Evolutionary conservation across 2,113 vertebrate genomes (phyloP).

Genomic region (Callithrix jacchus): DNA sequence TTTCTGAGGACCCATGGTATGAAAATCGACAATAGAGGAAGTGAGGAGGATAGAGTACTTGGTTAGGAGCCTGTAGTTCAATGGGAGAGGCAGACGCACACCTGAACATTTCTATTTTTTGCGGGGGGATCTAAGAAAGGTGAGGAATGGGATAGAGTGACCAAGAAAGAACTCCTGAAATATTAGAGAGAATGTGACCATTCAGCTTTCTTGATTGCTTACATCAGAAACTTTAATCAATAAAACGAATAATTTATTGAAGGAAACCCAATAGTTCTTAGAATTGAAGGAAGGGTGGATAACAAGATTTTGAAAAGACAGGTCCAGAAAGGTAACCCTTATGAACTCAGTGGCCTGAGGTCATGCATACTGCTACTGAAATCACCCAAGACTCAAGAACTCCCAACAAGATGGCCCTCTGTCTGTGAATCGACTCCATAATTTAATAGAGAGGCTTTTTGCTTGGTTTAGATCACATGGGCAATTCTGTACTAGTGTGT

Average conservation of each 20-base stretch:
- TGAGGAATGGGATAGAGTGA: neutral
- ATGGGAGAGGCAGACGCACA: neutral
- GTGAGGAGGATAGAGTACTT: neutral
- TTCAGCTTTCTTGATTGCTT: neutral
- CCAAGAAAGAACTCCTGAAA: neutral
- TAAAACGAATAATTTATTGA: neutral
- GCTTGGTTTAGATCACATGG: neutral
- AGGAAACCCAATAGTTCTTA: neutral
- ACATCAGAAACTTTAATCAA: neutral
- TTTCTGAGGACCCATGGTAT: neutral
- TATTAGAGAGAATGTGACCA: neutral
- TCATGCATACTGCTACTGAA: neutral
- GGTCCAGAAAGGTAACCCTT: neutral
- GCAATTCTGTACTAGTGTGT: neutral
- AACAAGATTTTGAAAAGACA: neutral
- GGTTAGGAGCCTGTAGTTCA: neutral
- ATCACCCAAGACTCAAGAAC: neutral
- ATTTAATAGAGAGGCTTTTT: neutral
- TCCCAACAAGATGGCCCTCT: neutral
- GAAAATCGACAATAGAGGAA: neutral
- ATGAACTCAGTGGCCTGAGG: neutral
- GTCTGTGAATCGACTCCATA: neutral
- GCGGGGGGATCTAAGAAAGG: no score
- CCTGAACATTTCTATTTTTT: neutral
- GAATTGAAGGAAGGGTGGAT: neutral